A percentile compares a stretch with the other conserved stretches of the same genome.
Evolutionary conservation across 1,140 invertebrate genomes (phyloP).

Genomic region (Polypedilum vanderplanki): DNA sequence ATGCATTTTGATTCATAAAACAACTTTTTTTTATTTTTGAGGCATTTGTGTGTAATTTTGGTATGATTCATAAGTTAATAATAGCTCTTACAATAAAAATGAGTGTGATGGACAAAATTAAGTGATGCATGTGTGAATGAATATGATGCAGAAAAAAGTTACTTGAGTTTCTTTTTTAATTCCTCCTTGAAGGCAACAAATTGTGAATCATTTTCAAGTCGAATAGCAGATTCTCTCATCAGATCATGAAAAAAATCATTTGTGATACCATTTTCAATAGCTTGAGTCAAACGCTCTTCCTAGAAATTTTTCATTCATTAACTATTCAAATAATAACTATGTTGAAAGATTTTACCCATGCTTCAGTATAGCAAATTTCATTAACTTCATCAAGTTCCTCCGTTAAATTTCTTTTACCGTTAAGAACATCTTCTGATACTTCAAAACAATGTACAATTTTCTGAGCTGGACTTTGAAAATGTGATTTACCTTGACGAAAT

Average conservation of each 20-base stretch:
- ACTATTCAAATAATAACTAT: too few species aligned
- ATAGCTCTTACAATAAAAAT: too few species aligned
- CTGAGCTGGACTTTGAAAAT: neutral
- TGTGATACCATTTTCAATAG: neutral
- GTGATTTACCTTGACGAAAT: neutral
- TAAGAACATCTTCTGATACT: neutral
- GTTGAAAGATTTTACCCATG: neutral
- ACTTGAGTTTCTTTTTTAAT: neutral
- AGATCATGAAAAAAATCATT: neutral
- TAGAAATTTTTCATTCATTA: neutral
- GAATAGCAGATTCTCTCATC: neutral
- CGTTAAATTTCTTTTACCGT: neutral
- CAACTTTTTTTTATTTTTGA: too few species aligned
- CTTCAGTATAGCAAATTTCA: neutral
- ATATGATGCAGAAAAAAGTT: neutral
- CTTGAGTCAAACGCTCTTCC: neutral
- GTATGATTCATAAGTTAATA: too few species aligned
- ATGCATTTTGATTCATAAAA: too few species aligned
- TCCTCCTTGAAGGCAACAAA: neutral
- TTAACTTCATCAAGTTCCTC: neutral
- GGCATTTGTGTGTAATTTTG: too few species aligned
- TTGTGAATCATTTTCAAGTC: neutral
- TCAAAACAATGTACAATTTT: constrained; percentile 1
- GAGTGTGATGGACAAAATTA: too few species aligned
- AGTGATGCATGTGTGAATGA: neutral